A percentile compares a stretch with the other conserved stretches of the same genome.
These are phyloP conservation scores for Dryocosmus kuriphilus DNA, from an alignment of 2,888 invertebrate species.

Conservation along the genomic window DNA sequence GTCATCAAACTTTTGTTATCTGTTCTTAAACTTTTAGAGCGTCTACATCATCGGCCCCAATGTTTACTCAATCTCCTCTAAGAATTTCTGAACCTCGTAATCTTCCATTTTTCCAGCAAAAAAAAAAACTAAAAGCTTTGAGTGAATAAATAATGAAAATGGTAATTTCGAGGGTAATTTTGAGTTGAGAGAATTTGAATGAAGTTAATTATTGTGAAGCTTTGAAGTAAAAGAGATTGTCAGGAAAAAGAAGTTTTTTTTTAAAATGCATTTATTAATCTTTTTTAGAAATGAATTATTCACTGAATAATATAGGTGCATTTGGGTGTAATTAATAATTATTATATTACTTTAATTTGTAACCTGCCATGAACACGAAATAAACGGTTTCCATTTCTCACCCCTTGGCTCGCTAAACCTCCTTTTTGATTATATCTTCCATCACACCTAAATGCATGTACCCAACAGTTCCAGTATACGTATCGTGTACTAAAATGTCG, in stretches of 20 bases:
- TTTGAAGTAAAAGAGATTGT: background rate
- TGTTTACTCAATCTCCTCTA: conserved; percentile 27
- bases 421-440: conserved; percentile 39
- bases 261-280: background rate
- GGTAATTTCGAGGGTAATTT: background rate
- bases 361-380: conserved; percentile 29
- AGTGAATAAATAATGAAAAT: background rate
- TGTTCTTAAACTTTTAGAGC: conserved; percentile 40
- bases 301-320: background rate
- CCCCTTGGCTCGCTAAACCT: conserved; percentile 32
- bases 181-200: background rate
- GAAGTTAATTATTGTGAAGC: background rate
- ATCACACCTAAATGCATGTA: conserved; percentile 30
- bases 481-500: conserved; percentile 33
- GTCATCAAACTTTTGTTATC: conserved; percentile 39
- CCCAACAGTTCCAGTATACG: background rate
- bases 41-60: conserved; percentile 36
- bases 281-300: background rate
- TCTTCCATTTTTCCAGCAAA: background rate
- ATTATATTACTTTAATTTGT: conserved; percentile 22
- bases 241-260: background rate
- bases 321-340: conserved; percentile 9
- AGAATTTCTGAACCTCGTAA: conserved; percentile 35
- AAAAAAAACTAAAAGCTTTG: background rate
- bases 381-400: conserved; percentile 40